A percentile compares a stretch with the other conserved stretches of the same genome.
Conservation (phyloP, 2,888 invertebrate species). For the Cryptus viduatorius region DNA sequence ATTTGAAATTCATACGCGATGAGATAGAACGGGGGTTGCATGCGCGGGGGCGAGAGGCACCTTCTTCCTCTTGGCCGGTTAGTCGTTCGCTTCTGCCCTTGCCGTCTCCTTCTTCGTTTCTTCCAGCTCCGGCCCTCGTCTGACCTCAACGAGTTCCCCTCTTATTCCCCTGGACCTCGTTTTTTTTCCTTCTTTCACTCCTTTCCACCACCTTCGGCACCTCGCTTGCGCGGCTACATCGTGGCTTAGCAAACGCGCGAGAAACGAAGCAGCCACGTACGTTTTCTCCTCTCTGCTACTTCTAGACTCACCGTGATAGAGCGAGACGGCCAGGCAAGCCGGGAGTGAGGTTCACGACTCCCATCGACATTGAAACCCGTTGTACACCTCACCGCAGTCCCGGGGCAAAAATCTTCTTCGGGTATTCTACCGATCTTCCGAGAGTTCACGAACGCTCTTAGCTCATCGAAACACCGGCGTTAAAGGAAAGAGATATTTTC, state of each 20-base stretch:
- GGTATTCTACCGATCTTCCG: slow-evolving; percentile 27
- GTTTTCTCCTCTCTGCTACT: slow-evolving; percentile 38
- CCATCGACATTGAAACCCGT: slow-evolving; percentile 63
- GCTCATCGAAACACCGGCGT: slow-evolving; percentile 19
- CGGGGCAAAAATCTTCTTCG: slow-evolving; percentile 44
- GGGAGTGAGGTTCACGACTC: slow-evolving; percentile 58
- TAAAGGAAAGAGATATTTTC: slow-evolving; percentile 5
- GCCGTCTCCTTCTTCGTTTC: slow-evolving; percentile 27
- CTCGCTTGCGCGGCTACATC: slow-evolving; percentile 35
- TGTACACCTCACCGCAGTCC: slow-evolving; percentile 51
- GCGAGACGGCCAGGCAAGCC: slow-evolving; percentile 32
- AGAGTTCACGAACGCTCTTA: slow-evolving; percentile 31
- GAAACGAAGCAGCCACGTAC: slow-evolving; percentile 49
- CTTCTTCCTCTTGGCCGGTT: slow-evolving; percentile 34
- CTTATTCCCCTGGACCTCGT: slow-evolving; percentile 66
- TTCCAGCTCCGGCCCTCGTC: slow-evolving; percentile 55
- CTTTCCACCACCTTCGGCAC: slow-evolving; percentile 57
- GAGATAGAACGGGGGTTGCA: slow-evolving; percentile 5
- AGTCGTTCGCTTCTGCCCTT: slow-evolving; percentile 40
- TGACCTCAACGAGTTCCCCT: slow-evolving; percentile 67
- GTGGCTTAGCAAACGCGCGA: slow-evolving; percentile 36
- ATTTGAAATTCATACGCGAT: slow-evolving; percentile 15
- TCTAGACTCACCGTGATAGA: slow-evolving; percentile 38
- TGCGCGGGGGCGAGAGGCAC: slow-evolving; percentile 8
- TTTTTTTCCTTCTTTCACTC: slow-evolving; percentile 58